These are phyloP conservation scores for Morpho achilles DNA, from an alignment of 2,888 invertebrate species.

Conservation along the genomic window DNA sequence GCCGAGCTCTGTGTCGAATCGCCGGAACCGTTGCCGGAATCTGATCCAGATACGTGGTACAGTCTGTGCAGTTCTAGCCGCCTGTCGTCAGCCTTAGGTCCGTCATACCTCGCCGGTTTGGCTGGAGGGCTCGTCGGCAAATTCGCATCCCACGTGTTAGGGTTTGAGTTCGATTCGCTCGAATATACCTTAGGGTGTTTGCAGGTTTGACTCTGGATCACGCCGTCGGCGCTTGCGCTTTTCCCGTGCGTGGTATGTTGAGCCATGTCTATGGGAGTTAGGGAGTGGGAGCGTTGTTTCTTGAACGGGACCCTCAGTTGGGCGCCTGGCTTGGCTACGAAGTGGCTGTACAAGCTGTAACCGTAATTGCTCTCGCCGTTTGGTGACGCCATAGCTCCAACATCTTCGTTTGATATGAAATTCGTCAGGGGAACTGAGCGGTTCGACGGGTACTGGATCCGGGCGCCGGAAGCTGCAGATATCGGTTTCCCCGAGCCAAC, in stretches of 20 bases:
- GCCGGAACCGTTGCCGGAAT: constrained; percentile 93
- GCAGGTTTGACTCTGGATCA: constrained; percentile 76
- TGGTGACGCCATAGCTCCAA: constrained; percentile 49
- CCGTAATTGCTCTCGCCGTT: constrained; percentile 54
- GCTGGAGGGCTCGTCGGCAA: constrained; percentile 81
- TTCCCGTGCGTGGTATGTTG: constrained; percentile 75
- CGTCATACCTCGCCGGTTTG: constrained; percentile 75
- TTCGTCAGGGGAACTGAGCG: constrained; percentile 88
- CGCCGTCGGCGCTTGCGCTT: constrained; percentile 85
- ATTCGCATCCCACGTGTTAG: constrained; percentile 72
- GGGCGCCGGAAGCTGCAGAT: constrained; percentile 92
- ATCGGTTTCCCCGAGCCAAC: constrained; percentile 94
- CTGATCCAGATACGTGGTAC: constrained; percentile 91
- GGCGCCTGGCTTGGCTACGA: constrained; percentile 63
- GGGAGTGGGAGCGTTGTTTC: constrained; percentile 87
- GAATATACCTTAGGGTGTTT: constrained; percentile 65
- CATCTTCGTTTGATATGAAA: constrained; percentile 73
- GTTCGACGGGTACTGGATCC: constrained; percentile 91
- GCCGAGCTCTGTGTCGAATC: constrained; percentile 88
- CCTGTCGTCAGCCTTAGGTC: constrained; percentile 80
- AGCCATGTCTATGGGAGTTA: constrained; percentile 82
- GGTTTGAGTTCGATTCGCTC: constrained; percentile 70
- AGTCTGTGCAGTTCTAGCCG: constrained; percentile 81
- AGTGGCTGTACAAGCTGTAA: constrained; percentile 71
- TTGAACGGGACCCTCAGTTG: constrained; percentile 62